Evolutionary conservation across 2,888 invertebrate species (phyloP), one percentile per base, ranked within the genome.

Genomic region (Mimumesa dahlbomi): DNA sequence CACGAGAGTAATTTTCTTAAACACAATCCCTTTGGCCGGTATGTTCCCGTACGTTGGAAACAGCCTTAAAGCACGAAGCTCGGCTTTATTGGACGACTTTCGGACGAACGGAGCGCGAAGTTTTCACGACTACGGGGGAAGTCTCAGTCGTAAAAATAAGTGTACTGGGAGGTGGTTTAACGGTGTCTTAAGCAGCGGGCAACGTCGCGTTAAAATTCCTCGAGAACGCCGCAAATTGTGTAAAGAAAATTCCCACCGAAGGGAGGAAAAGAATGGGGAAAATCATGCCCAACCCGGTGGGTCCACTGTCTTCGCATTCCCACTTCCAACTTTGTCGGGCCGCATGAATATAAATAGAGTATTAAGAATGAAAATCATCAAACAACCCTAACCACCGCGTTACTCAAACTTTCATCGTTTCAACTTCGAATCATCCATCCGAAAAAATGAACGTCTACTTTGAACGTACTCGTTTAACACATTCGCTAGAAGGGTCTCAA

Each of bases 11-110:
- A 73, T 72, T 72, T 66, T 36, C 49, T 72, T 49, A 76, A 76
- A 53, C 62, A 43, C 53, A 64, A 64, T 61, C 68, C 46, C 46
- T 46, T 58, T 49, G n/a, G n/a, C n/a, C 59, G 50, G 22, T 59
- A 45, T 31, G 38, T 29, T 25, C 48, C 25, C 49, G 40, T 19
- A 7, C 19, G n/a, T 18, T 13, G 7, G 25, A 71, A 48, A 9
- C 16, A 21, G 40, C 2, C 21, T 6, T 1, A 13, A 21, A 45
- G 22, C 13, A 22, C 22, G 45, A 43, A 54, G 62, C 49, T 29
- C 14, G 48, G 61, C 71, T 75, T 78, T 75, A 78, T 78, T 57
- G 75, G 56, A 64, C 34, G 79, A 77, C 77, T 78, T 77, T 75
- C 43, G 71, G 62, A 52, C 68, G 64, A 46, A 48, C 49, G 13